Base-by-base conservation (phyloP, 2,113 vertebrate genomes). In the Trogon surrucura region DNA sequence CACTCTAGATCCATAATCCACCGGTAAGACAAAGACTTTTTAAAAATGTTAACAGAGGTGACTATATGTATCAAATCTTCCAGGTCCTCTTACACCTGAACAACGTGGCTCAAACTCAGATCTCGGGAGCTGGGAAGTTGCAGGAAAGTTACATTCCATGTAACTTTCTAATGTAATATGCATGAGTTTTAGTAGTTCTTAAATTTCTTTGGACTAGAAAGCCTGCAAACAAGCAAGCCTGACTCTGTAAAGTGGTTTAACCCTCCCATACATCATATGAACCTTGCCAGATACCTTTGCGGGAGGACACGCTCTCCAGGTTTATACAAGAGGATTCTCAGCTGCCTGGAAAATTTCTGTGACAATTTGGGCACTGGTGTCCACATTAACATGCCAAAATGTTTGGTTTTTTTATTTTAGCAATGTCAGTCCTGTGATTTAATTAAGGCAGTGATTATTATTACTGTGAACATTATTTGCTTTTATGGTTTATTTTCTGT, bases 261-360 rank as follows among this genome's bases (percentile, higher is more conserved):
- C 15, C 30, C 75, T 38, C 62, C 25, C 26, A 62, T n/a, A 60
- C 23, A 20, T 13, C 2, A 1, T 6, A 66, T 80, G 64, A 70
- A 13, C 38, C 64, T 14, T 45, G 69, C 56, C 80, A 89, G 67
- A 25, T 8, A 18, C 27, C 0, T 0, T 0, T 32, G 54, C 32
- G 22, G 26, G 44, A 89, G 56, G 71, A 66, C 6, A 13, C 20
- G 22, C 38, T 80, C 56, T 64, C 53, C 60, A 67, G 65, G 51
- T 12, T 80, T 26, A 5, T 29, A 45, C 67, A 83, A 80, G 48
- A 64, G 56, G 56, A 36, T 38, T 80, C 67, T 85, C 11, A 0
- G 25, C 34, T 56, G 20, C 57, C 30, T 77, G 44, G 41, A 58
- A 86, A 85, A 36, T 0, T 11, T 57, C 72, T 75, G 30, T 86